Evolutionary conservation across 2,113 vertebrate species (phyloP).

Genomic region (Montifringilla adamsi): DNA sequence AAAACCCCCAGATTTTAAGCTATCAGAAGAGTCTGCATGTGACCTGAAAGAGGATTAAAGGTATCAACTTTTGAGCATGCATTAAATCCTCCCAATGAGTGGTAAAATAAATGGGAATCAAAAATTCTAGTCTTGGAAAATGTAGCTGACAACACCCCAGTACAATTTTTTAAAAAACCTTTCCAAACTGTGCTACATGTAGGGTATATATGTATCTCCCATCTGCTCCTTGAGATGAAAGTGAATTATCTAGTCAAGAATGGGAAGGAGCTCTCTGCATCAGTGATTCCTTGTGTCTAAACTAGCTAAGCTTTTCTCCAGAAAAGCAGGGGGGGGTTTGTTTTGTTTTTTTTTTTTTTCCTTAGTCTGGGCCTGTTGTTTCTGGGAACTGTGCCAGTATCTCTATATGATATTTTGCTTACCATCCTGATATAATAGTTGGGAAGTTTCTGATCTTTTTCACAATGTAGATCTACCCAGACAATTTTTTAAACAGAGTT

Average conservation of each 20-base stretch:
- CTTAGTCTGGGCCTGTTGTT: background rate
- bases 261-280: background rate
- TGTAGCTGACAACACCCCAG: background rate
- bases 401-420: constrained; percentile 2
- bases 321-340: background rate
- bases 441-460: background rate
- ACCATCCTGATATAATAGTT: background rate
- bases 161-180: background rate
- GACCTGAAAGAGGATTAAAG: background rate
- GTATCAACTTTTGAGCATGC: background rate
- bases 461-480: background rate
- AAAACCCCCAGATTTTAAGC: background rate
- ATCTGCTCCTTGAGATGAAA: constrained; percentile 17
- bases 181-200: background rate
- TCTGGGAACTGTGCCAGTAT: background rate
- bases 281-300: background rate
- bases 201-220: background rate
- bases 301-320: background rate
- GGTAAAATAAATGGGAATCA: background rate
- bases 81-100: background rate
- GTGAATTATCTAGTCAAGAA: background rate
- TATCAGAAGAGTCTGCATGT: background rate
- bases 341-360: background rate
- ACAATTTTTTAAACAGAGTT: background rate
- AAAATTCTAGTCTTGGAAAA: background rate